Conservation (phyloP, 1,140 invertebrate species). For the Brachystomella parvula region DNA sequence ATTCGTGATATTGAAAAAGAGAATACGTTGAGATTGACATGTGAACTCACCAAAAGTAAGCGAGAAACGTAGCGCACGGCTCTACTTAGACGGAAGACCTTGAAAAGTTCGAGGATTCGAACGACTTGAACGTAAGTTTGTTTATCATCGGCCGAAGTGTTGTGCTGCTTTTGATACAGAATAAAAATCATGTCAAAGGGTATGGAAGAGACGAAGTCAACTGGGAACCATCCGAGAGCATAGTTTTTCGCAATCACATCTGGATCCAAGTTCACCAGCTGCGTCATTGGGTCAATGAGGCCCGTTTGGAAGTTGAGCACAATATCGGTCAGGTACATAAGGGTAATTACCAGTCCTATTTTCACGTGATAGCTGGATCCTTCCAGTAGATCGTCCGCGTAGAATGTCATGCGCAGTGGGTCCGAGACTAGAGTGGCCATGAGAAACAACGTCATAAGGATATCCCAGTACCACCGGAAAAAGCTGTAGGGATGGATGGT, state of each 20-base stretch:
- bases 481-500: conserved; percentile 28
- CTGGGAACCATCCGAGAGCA: conserved; percentile 20
- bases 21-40: not conserved
- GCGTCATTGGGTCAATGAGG: not conserved
- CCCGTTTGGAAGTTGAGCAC: conserved; percentile 31
- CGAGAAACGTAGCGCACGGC: conserved; percentile 24
- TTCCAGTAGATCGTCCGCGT: not conserved
- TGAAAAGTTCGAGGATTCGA: conserved; percentile 18
- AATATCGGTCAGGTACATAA: conserved; percentile 26
- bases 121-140: not conserved
- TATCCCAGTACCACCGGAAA: conserved; percentile 31
- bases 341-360: not conserved
- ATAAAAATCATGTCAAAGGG: conserved; percentile 24
- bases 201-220: conserved; percentile 30
- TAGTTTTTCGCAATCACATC: conserved; percentile 14
- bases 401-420: conserved; percentile 23
- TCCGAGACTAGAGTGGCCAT: conserved; percentile 18
- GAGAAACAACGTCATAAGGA: conserved; percentile 16
- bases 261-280: conserved; percentile 16
- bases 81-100: conserved; percentile 24
- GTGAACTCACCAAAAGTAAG: conserved; percentile 23
- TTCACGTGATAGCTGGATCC: not conserved
- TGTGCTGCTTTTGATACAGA: not conserved
- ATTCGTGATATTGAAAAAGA: not conserved
- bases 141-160: not conserved